These are phyloP conservation scores for Acrocyrtus sp. DNA, from an alignment of 2,888 invertebrate genomes.

Conservation along the genomic window DNA sequence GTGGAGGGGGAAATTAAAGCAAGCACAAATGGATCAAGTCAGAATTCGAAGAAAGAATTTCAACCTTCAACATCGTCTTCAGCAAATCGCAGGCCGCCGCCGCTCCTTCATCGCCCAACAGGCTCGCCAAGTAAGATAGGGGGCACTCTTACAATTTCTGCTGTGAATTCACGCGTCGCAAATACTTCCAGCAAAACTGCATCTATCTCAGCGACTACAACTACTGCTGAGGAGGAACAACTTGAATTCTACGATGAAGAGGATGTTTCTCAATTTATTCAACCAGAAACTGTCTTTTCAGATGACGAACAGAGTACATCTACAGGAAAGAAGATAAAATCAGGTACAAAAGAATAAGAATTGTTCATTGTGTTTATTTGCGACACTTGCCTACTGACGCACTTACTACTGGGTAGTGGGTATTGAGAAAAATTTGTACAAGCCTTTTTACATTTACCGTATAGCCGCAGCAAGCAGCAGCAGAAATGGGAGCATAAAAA, in stretches of 20 bases:
- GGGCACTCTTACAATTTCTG: background rate
- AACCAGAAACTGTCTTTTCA: slow-evolving; percentile 39
- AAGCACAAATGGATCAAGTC: background rate
- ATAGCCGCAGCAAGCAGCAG: background rate
- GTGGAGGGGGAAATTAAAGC: background rate
- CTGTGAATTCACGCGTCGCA: background rate
- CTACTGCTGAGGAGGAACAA: slow-evolving; percentile 1
- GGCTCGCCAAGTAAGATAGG: background rate
- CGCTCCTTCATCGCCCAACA: slow-evolving; percentile 28
- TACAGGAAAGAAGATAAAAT: no score
- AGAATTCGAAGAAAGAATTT: background rate
- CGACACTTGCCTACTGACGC: background rate
- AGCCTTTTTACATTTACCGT: background rate
- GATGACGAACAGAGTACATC: slow-evolving; percentile 40
- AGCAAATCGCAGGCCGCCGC: slow-evolving; percentile 20
- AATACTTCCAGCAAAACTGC: background rate
- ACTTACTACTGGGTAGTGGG: background rate
- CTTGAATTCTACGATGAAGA: slow-evolving; percentile 16
- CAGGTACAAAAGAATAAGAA: no score
- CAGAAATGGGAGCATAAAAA: slow-evolving; percentile 23
- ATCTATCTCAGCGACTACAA: background rate
- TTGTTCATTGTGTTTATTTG: no score
- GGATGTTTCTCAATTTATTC: slow-evolving; percentile 24
- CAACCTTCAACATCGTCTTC: background rate
- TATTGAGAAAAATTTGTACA: background rate